Evolutionary conservation across 2,113 vertebrate genomes (phyloP).

Genomic region (Pheucticus melanocephalus): DNA sequence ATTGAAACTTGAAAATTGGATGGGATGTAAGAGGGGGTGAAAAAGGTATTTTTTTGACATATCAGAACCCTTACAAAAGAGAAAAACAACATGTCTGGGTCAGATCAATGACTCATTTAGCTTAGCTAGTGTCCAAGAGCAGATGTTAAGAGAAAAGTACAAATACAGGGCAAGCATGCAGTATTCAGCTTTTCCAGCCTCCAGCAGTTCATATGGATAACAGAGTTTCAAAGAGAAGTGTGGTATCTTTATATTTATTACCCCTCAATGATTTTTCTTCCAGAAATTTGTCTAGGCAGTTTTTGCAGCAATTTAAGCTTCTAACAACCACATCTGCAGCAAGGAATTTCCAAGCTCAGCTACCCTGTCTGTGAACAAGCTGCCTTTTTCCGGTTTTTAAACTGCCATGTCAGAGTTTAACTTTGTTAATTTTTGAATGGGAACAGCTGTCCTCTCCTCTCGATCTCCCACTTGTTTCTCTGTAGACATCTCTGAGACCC

Average conservation of each 20-base stretch:
- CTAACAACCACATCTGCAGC: background rate
- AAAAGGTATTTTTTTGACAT: background rate
- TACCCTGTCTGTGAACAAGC: background rate
- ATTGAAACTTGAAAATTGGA: background rate
- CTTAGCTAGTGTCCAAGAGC: background rate
- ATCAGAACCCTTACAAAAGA: background rate
- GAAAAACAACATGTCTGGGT: background rate
- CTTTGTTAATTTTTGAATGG: background rate
- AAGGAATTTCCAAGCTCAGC: constrained; percentile 10
- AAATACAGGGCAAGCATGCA: background rate
- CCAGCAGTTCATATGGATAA: background rate
- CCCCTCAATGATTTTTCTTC: background rate
- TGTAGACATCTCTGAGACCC: background rate
- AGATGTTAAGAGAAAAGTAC: background rate
- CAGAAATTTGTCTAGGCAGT: background rate
- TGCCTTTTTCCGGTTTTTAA: background rate
- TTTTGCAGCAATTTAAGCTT: background rate
- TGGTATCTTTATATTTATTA: background rate
- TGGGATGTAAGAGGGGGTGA: background rate
- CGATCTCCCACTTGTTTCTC: background rate
- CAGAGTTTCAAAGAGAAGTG: background rate
- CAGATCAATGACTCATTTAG: background rate
- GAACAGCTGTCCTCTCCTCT: background rate
- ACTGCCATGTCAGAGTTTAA: background rate
- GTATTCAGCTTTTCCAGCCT: background rate